phyloP scores from a whole-genome alignment of 2,113 vertebrate species.

The human region GRCh38 chr2:99446001-99446500 shows the following conservation, averaged over 20 bases:
- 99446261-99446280: not conserved
- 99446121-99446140: not conserved
- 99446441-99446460: not conserved
- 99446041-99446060: not conserved
- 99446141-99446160: not conserved
- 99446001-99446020: slow-evolving; percentile 7
- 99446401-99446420: not conserved
- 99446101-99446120: not conserved
- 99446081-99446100: not conserved
- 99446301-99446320: not conserved
- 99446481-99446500: not conserved
- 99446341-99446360: not conserved
- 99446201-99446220: not conserved
- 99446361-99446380: slow-evolving; percentile 1
- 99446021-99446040: not conserved
- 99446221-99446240: not conserved
- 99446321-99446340: not conserved
- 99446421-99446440: not conserved
- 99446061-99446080: not conserved
- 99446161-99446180: not conserved
- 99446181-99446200: not conserved
- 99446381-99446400: not conserved
- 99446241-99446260: not conserved
- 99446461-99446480: not conserved
- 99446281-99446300: not conserved